Evolutionary conservation across 2,113 vertebrate species (phyloP).

Genomic region (Nothobranchius kuhntae): DNA sequence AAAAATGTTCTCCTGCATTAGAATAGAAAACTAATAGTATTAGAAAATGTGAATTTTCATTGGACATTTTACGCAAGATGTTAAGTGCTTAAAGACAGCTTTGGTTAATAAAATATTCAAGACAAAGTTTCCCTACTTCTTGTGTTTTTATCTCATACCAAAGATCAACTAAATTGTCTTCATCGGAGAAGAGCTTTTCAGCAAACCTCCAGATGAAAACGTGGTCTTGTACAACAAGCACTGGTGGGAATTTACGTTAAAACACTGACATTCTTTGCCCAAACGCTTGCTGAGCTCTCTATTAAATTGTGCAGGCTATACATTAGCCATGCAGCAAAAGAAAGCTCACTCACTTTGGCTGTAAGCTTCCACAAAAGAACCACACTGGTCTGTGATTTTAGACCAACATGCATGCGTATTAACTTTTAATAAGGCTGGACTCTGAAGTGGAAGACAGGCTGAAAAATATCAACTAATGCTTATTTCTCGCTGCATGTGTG

Average conservation of each 20-base stretch:
- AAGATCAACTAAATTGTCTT: neutral
- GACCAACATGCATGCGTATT: neutral
- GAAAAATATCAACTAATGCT: neutral
- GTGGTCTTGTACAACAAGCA: neutral
- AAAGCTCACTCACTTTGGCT: neutral
- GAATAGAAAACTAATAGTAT: no score
- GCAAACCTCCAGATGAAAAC: neutral
- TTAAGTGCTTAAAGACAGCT: neutral
- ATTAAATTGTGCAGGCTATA: neutral
- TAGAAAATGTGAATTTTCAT: no score
- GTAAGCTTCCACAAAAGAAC: neutral
- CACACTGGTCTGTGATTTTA: fast-evolving
- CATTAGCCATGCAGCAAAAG: neutral
- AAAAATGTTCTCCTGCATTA: no score
- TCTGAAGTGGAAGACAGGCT: neutral
- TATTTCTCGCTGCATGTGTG: conserved; percentile 5
- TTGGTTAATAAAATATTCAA: neutral
- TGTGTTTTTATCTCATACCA: neutral
- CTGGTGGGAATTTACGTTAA: conserved; percentile 5
- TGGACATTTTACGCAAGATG: conserved; percentile 1
- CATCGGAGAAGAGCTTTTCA: neutral
- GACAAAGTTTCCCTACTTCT: neutral
- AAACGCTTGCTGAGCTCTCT: neutral
- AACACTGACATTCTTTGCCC: neutral
- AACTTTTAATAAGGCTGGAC: neutral